Conservation (phyloP, 2,888 invertebrate species). For the Beris chalybata region DNA sequence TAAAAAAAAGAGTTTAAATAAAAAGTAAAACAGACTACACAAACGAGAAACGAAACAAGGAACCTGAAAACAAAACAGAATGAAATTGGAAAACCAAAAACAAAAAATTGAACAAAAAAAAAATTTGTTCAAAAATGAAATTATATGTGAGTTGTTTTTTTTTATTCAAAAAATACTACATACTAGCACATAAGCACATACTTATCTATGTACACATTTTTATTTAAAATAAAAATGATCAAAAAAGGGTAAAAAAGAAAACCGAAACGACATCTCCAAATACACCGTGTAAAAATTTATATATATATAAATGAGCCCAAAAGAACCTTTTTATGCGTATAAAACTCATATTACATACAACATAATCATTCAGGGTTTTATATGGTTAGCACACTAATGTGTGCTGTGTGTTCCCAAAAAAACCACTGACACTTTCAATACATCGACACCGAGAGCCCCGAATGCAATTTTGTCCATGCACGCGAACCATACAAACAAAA, state of each 20-base stretch:
- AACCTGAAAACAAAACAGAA: constrained; percentile 36
- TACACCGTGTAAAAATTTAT: constrained; percentile 6
- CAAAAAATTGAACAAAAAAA: constrained; percentile 39
- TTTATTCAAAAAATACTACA: constrained; percentile 12
- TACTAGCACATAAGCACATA: constrained; percentile 31
- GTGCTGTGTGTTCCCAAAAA: constrained; percentile 30
- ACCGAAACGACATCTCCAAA: constrained; percentile 23
- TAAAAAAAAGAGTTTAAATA: constrained; percentile 34
- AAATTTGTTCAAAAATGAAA: constrained; percentile 41
- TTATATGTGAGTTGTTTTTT: constrained; percentile 36
- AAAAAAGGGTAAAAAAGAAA: constrained; percentile 27
- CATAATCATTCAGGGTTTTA: constrained; percentile 30
- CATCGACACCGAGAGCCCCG: constrained; percentile 22
- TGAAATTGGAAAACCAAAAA: constrained; percentile 36
- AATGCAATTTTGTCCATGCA: constrained; percentile 22
- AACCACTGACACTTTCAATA: constrained; percentile 32
- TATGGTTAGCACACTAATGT: constrained; percentile 32
- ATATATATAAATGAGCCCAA: constrained; percentile 6
- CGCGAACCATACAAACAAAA: not conserved
- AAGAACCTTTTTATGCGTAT: constrained; percentile 26
- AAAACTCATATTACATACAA: constrained; percentile 27
- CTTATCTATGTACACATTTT: constrained; percentile 30
- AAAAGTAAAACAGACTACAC: constrained; percentile 23
- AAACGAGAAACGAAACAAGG: constrained; percentile 28
- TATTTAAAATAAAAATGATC: constrained; percentile 19